A percentile compares a stretch with the other conserved stretches of the same genome.
Evolutionary conservation across 1,140 invertebrate species (phyloP).

Genomic region (Lethrus apterus): DNA sequence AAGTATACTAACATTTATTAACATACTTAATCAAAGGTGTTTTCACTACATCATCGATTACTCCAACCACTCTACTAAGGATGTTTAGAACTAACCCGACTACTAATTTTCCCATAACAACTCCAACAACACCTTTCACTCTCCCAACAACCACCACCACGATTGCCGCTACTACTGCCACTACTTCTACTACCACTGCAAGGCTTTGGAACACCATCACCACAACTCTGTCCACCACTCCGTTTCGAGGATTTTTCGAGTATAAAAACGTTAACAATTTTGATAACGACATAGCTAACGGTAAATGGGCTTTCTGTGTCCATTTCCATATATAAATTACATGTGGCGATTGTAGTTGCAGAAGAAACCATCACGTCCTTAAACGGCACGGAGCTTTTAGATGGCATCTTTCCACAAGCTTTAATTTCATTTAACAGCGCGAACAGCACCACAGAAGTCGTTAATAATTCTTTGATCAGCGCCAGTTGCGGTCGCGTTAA

Average conservation of each 20-base stretch:
- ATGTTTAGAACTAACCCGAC: slow-evolving; percentile 17
- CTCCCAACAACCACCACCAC: slow-evolving; percentile 39
- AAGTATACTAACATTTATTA: slow-evolving; percentile 7
- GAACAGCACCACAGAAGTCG: slow-evolving; percentile 15
- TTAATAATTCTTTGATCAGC: slow-evolving; percentile 25
- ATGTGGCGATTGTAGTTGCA: slow-evolving; percentile 24
- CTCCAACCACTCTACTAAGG: slow-evolving; percentile 13
- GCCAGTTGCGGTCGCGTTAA: slow-evolving; percentile 68
- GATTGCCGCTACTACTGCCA: slow-evolving; percentile 25
- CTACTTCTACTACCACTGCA: slow-evolving; percentile 40
- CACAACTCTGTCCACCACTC: slow-evolving; percentile 42
- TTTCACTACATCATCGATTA: slow-evolving; percentile 12
- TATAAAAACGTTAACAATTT: slow-evolving; percentile 31
- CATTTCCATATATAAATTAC: neutral
- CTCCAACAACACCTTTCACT: slow-evolving; percentile 16
- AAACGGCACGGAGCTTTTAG: slow-evolving; percentile 34
- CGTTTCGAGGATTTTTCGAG: slow-evolving; percentile 30
- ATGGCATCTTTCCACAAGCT: slow-evolving; percentile 34
- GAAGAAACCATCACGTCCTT: slow-evolving; percentile 25
- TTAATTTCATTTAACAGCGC: slow-evolving; percentile 26
- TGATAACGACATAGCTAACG: slow-evolving; percentile 31
- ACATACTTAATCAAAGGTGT: slow-evolving; percentile 11
- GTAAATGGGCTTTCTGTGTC: slow-evolving; percentile 15
- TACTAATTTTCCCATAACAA: neutral
- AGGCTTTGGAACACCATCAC: slow-evolving; percentile 34